phyloP scores from a whole-genome alignment of 2,888 invertebrate genomes.

The Phania funesta region DNA sequence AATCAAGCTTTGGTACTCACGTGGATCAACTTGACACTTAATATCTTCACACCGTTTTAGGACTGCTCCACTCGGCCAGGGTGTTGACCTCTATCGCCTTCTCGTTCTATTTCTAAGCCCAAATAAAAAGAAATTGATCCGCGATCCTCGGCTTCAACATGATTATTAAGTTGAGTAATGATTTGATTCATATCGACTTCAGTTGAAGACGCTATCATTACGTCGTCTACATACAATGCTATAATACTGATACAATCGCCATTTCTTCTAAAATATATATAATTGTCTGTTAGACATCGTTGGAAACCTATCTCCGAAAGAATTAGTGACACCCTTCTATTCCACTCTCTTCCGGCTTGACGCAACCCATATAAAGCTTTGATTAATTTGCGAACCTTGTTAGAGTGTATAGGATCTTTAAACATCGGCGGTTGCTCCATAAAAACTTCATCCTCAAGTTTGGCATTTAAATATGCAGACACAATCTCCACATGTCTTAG shows the following conservation, averaged over 20 bases:
- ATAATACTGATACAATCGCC: constrained; percentile 12
- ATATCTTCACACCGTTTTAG: constrained; percentile 31
- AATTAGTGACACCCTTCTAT: constrained; percentile 36
- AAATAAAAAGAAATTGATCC: constrained; percentile 58
- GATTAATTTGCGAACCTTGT: constrained; percentile 58
- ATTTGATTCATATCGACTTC: constrained; percentile 34
- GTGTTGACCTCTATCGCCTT: constrained; percentile 38
- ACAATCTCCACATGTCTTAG: constrained; percentile 60
- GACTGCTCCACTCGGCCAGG: constrained; percentile 53
- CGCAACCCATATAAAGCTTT: constrained; percentile 56
- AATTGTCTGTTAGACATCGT: constrained; percentile 43
- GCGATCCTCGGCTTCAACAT: constrained; percentile 55
- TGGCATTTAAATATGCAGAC: constrained; percentile 56
- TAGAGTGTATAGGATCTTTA: constrained; percentile 6
- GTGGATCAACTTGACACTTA: background rate
- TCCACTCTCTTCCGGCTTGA: constrained; percentile 52
- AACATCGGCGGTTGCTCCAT: constrained; percentile 56
- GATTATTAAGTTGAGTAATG: constrained; percentile 43
- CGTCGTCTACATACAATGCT: constrained; percentile 57
- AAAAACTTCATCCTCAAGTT: constrained; percentile 59
- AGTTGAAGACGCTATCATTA: constrained; percentile 47
- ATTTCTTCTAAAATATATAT: constrained; percentile 38
- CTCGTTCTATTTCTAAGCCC: constrained; percentile 53
- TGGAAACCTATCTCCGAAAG: constrained; percentile 26
- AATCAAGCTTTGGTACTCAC: constrained; percentile 52